Evolutionary conservation across 2,797 vertebrate genomes (phyloP).

Genomic region (Hapalemur alaotrensis): DNA sequence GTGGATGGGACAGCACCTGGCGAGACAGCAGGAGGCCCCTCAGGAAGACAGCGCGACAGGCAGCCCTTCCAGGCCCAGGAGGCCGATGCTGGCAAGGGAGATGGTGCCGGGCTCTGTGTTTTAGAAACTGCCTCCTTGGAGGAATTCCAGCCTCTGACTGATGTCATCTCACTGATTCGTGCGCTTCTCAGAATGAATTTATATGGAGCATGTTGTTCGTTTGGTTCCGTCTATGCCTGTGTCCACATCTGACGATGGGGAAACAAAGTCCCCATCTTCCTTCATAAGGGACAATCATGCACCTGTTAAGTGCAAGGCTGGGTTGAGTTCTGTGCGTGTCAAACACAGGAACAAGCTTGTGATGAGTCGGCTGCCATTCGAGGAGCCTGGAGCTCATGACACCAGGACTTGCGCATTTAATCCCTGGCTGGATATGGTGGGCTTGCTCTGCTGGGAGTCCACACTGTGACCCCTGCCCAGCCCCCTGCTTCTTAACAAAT

Average conservation of each 20-base stretch:
- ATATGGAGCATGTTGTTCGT: not conserved
- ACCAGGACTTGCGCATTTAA: not conserved
- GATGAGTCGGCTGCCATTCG: accelerated
- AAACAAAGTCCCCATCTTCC: accelerated
- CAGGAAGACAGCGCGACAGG: not conserved
- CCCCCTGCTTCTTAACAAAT: not conserved
- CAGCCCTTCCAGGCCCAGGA: not conserved
- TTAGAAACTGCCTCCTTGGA: not conserved
- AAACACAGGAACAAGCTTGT: accelerated
- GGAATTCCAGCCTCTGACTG: not conserved
- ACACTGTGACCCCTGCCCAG: not conserved
- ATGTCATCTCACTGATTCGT: not conserved
- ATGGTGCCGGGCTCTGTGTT: not conserved
- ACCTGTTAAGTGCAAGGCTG: accelerated
- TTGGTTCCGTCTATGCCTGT: not conserved
- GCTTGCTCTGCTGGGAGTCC: not conserved
- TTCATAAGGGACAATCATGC: accelerated
- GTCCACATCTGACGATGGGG: not conserved
- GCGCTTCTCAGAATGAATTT: not conserved
- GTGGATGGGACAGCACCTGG: not conserved
- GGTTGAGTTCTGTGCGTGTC: accelerated
- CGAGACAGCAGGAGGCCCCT: not conserved
- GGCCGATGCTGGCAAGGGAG: not conserved
- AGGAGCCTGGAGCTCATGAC: not conserved
- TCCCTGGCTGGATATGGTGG: not conserved